Base-by-base conservation (phyloP, 2,113 vertebrate genomes). In the Meleagris gallopavo region DNA sequence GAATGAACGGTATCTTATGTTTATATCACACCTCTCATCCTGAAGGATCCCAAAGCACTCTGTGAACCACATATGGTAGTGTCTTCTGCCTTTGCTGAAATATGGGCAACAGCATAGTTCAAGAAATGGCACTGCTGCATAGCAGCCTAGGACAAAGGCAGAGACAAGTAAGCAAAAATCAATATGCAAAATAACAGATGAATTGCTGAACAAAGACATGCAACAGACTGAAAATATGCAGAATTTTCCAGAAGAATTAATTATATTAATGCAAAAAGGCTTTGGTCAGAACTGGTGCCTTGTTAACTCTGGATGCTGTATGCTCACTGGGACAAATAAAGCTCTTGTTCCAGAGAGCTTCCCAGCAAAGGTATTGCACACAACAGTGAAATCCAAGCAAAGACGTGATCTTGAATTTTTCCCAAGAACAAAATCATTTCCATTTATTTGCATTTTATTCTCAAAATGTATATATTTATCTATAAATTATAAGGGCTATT, bases 21-120 rank as follows among this genome's bases (percentile, higher is more conserved):
- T 92, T 89, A 80, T 94, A 91, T 87, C 89, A 70, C n/a, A 75
- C 36, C 30, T 96, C 88, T 93, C 62, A 92, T 65, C 61, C 85
- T 66, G 80, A 94, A 91, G 75, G 75, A 93, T 83, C 71, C 89
- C 83, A 82, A 90, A 88, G 64, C 57, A 73, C 54, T 79, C 77
- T 2, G 17, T 48, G 75, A 81, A 74, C 22, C 34, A n/a, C 7
- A 7, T 32, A 80, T 34, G 50, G 88, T 94, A 84, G 46, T 12
- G 50, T 66, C 89, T 89, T 93, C 65, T 84, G 70, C 70, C 61
- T 95, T 83, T 38, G 18, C 66, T 93, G 92, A 93, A 72, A 74
- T n/a, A 52, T 3, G 27, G 73, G 66, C 9, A 0, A 62, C 1
- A 54, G 46, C 29, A 29, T 74, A 86, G 29, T 52, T 61, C 71